Percentiles rank a stretch among this genome's conserved stretches.
Evolutionary conservation across 2,888 invertebrate species (phyloP).

Genomic region (Nowickia ferox): DNA sequence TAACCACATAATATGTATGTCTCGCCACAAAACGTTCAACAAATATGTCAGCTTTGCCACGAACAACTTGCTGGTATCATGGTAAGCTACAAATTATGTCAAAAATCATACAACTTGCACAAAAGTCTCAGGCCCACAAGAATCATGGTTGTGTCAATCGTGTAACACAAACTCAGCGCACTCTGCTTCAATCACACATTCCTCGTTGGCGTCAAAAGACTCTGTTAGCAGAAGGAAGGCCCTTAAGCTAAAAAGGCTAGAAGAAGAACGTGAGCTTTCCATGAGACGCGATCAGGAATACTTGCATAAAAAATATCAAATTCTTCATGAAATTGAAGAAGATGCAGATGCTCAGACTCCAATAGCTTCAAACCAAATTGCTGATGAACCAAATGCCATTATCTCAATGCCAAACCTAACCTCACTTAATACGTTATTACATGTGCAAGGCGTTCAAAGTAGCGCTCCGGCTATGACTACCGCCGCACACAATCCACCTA

Average conservation of each 20-base stretch:
- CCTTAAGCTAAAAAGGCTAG: slow-evolving; percentile 39
- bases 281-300: slow-evolving; percentile 51
- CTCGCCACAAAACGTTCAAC: background rate
- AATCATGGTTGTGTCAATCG: slow-evolving; percentile 13
- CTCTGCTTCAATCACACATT: slow-evolving; percentile 33
- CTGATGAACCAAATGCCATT: slow-evolving; percentile 1
- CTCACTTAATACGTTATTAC: slow-evolving; percentile 17
- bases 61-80: slow-evolving; percentile 5
- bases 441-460: background rate
- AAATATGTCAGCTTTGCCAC: slow-evolving; percentile 25
- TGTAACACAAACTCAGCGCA: background rate
- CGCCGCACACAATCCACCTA: slow-evolving; percentile 8
- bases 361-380: slow-evolving; percentile 2
- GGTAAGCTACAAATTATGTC: background rate
- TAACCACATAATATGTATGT: too few species aligned
- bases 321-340: slow-evolving; percentile 46
- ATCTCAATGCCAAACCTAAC: background rate
- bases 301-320: slow-evolving; percentile 52
- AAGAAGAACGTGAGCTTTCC: slow-evolving; percentile 51
- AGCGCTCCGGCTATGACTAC: background rate
- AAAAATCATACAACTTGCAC: background rate
- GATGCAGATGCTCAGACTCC: slow-evolving; percentile 8
- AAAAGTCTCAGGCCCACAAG: slow-evolving; percentile 1
- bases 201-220: slow-evolving; percentile 10
- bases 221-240: slow-evolving; percentile 38